Evolutionary conservation across 2,797 vertebrate genomes (phyloP).

Genomic region (Enteromius argenteus): DNA sequence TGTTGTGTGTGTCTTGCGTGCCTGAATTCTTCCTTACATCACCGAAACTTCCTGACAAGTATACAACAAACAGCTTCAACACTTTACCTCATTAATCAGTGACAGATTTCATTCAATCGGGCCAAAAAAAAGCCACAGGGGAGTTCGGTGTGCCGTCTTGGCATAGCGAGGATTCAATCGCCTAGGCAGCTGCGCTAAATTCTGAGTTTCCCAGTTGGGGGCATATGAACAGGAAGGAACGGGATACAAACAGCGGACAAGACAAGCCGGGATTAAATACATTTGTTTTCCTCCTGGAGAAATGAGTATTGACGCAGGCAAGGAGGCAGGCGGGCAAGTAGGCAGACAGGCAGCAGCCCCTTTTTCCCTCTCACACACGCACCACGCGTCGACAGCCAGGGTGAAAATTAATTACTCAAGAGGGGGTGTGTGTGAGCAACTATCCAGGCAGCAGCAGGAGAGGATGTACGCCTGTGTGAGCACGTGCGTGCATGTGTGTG

Average conservation of each 20-base stretch:
- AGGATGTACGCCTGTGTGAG: constrained; percentile 31
- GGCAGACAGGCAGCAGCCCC: constrained; percentile 49
- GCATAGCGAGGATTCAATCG: constrained; percentile 6
- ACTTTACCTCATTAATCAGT: constrained; percentile 33
- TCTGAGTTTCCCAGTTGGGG: constrained; percentile 36
- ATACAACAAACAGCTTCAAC: constrained; percentile 21
- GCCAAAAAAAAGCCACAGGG: constrained; percentile 17
- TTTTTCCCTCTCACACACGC: constrained; percentile 45
- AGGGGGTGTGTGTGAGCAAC: constrained; percentile 61
- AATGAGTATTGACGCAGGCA: constrained; percentile 78
- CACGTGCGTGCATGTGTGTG: background rate
- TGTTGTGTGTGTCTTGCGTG: background rate
- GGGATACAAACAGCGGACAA: constrained; percentile 40
- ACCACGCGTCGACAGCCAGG: constrained; percentile 73
- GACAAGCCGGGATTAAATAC: constrained; percentile 77
- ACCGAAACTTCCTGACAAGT: constrained; percentile 23
- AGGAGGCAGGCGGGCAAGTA: constrained; percentile 36
- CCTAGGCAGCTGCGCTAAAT: constrained; percentile 37
- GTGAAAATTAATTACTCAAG: constrained; percentile 79
- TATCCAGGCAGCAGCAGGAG: constrained; percentile 39
- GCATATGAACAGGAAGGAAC: constrained; percentile 17
- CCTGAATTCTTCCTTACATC: constrained; percentile 27
- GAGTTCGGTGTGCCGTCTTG: background rate
- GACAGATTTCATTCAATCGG: constrained; percentile 16
- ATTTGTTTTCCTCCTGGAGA: constrained; percentile 76